phyloP scores from a whole-genome alignment of 2,888 invertebrate species.

The Dioctria rufipes region DNA sequence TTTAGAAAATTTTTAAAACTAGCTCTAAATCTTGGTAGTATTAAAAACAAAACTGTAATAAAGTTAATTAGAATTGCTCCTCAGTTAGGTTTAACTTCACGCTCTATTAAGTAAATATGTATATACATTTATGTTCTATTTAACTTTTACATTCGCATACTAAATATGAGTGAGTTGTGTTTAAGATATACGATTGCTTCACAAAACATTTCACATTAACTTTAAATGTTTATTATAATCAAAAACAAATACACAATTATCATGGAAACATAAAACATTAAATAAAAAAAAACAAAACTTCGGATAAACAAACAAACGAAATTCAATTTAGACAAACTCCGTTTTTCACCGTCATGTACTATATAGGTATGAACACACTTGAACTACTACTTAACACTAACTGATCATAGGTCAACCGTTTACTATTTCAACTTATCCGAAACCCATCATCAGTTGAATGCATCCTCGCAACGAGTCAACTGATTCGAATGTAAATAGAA shows the following conservation, averaged over 20 bases:
- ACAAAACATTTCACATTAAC: constrained; percentile 12
- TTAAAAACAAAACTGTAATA: no score
- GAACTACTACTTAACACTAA: constrained; percentile 60
- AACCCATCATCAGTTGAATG: constrained; percentile 57
- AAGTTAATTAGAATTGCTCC: no score
- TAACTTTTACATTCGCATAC: constrained; percentile 22
- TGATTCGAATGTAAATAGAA: constrained; percentile 52
- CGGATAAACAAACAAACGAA: background rate
- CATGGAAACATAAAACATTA: background rate
- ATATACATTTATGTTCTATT: constrained; percentile 36
- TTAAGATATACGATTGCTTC: constrained; percentile 7
- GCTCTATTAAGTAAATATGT: constrained; percentile 5
- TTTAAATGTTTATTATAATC: background rate
- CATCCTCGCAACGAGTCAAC: constrained; percentile 53
- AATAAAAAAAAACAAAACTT: background rate
- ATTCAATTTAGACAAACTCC: background rate
- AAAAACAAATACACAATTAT: constrained; percentile 14
- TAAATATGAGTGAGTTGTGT: background rate
- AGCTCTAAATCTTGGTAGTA: no score
- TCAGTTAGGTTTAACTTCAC: constrained; percentile 24
- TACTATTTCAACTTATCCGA: constrained; percentile 60
- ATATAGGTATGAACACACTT: constrained; percentile 55
- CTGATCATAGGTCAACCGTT: constrained; percentile 60
- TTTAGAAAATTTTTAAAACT: no score
- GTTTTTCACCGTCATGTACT: constrained; percentile 54